Percentiles rank a stretch among this genome's conserved stretches.
These are phyloP conservation scores for Acomys russatus DNA, from an alignment of 2,797 vertebrate species.

Conservation along the genomic window DNA sequence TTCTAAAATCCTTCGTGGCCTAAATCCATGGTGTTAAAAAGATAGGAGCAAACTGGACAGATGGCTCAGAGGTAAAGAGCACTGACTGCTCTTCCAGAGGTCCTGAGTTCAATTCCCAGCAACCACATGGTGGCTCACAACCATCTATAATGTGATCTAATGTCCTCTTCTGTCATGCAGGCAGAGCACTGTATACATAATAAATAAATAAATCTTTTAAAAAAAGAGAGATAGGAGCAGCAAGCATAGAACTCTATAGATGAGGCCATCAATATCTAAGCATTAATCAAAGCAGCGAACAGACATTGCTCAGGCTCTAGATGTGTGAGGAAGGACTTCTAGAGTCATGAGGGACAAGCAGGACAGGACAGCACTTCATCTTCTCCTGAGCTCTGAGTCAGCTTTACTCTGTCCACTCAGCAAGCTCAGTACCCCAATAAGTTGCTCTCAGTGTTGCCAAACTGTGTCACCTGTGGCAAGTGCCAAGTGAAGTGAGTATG, in stretches of 20 bases:
- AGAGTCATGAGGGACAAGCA: neutral
- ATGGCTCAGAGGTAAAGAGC: too few relatives aligned
- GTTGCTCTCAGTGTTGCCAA: neutral
- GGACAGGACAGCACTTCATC: neutral
- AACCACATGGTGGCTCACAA: too few relatives aligned
- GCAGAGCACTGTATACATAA: too few relatives aligned
- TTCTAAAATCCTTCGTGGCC: conserved; percentile 8
- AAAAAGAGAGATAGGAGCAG: neutral
- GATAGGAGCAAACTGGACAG: neutral
- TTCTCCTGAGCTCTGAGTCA: neutral
- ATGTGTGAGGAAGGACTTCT: neutral
- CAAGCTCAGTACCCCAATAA: neutral
- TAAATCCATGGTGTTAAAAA: conserved; percentile 6
- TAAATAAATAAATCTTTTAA: too few relatives aligned
- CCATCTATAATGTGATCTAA: too few relatives aligned
- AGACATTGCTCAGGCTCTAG: neutral
- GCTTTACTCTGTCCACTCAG: neutral
- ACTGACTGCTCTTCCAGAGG: too few relatives aligned
- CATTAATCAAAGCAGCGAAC: conserved; percentile 12
- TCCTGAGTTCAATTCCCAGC: too few relatives aligned
- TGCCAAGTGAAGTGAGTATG: too few relatives aligned
- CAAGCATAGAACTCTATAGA: neutral
- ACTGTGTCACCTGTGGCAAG: neutral
- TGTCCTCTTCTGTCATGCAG: too few relatives aligned
- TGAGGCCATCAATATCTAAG: neutral